phyloP scores from a whole-genome alignment of 1,140 invertebrate genomes.

The Drosophila funebris region DNA sequence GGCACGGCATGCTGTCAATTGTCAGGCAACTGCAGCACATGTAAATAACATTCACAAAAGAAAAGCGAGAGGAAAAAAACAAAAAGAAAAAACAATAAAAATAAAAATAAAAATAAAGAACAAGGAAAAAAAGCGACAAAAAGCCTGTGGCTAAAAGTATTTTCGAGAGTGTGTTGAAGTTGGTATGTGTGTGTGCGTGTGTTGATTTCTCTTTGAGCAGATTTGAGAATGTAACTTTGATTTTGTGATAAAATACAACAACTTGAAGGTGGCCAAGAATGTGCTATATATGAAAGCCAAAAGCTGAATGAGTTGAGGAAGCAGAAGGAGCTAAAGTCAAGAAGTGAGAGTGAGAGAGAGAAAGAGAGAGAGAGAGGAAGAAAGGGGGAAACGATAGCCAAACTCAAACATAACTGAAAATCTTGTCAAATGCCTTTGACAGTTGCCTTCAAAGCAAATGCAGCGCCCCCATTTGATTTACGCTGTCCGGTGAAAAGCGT shows the following conservation, averaged over 20 bases:
- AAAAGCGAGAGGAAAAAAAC: slow-evolving; percentile 4
- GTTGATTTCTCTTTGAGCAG: slow-evolving; percentile 20
- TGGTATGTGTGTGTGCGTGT: slow-evolving; percentile 1
- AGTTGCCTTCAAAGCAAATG: slow-evolving; percentile 70
- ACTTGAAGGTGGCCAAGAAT: slow-evolving; percentile 29
- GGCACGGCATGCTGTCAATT: slow-evolving; percentile 41
- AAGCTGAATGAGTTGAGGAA: not conserved
- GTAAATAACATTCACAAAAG: slow-evolving; percentile 67
- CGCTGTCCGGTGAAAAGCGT: slow-evolving; percentile 60
- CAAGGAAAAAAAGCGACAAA: slow-evolving; percentile 42
- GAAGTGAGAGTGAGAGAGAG: not conserved
- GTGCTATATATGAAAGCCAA: slow-evolving; percentile 4
- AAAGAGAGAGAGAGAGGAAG: not conserved
- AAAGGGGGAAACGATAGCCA: not conserved
- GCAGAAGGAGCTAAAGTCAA: not conserved
- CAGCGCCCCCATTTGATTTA: slow-evolving; percentile 55
- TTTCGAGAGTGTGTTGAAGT: not conserved
- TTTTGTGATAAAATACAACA: slow-evolving; percentile 19
- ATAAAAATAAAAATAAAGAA: slow-evolving; percentile 21
- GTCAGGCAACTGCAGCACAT: slow-evolving; percentile 57
- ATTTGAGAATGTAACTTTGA: slow-evolving; percentile 34
- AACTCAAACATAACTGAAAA: slow-evolving; percentile 38
- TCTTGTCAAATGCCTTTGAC: slow-evolving; percentile 71
- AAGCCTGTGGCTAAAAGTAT: slow-evolving; percentile 39
- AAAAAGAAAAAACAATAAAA: slow-evolving; percentile 33